A percentile compares a stretch with the other conserved stretches of the same genome.
Evolutionary conservation across 2,888 invertebrate genomes (phyloP).

Genomic region (Hylaea fasciaria): DNA sequence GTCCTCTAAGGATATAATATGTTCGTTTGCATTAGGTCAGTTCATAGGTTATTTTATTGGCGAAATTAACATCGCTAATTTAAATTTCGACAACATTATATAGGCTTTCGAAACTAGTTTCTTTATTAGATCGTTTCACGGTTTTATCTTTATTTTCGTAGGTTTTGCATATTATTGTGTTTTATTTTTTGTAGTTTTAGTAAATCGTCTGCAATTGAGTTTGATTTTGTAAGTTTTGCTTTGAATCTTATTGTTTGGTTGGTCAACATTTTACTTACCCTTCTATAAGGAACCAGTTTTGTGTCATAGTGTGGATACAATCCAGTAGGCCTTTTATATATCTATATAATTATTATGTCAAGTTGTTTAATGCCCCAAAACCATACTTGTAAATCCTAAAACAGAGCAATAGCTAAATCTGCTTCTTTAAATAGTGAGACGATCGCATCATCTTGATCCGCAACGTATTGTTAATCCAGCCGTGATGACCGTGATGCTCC

Average conservation of each 20-base stretch:
- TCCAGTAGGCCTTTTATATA: no score
- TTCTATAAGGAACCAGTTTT: no score
- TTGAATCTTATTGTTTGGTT: no score
- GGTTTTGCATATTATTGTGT: not conserved
- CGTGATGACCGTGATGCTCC: slow-evolving; percentile 17
- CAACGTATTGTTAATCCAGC: not conserved
- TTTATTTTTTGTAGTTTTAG: slow-evolving; percentile 4
- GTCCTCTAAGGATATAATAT: slow-evolving; percentile 11
- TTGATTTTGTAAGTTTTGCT: no score
- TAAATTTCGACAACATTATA: slow-evolving; percentile 13
- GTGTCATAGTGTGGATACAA: no score
- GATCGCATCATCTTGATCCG: not conserved
- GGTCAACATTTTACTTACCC: no score
- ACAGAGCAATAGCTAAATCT: no score
- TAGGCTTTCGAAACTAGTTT: slow-evolving; percentile 24
- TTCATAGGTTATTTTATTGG: slow-evolving; percentile 26
- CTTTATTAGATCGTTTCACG: slow-evolving; percentile 12
- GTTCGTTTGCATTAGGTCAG: slow-evolving; percentile 23
- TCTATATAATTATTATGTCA: no score
- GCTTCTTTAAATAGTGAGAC: no score
- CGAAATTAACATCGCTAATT: slow-evolving; percentile 16
- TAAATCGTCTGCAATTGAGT: no score
- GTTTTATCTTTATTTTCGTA: slow-evolving; percentile 9
- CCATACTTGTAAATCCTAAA: no score
- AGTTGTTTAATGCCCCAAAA: no score